Conservation (phyloP, 2,797 vertebrate species). For the Orestias chungarensis region DNA sequence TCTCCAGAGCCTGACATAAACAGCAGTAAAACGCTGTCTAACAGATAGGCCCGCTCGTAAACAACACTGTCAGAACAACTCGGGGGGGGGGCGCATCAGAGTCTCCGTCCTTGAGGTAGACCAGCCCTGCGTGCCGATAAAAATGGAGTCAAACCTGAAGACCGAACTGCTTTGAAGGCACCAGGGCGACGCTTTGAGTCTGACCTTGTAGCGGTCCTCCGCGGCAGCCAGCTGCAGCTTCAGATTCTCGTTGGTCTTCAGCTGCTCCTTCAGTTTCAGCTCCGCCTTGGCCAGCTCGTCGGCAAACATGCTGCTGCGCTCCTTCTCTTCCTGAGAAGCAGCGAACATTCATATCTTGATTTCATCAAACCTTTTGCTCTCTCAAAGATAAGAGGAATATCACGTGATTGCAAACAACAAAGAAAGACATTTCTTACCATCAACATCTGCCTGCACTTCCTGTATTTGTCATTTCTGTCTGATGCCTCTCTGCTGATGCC, state of each 20-base stretch:
- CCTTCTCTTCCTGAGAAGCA: slow-evolving; percentile 89
- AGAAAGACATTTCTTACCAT: slow-evolving; percentile 80
- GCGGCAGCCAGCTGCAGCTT: slow-evolving; percentile 88
- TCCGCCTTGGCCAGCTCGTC: slow-evolving; percentile 94
- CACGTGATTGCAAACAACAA: background rate
- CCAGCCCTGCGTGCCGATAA: slow-evolving; percentile 61
- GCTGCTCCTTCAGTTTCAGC: slow-evolving; percentile 92
- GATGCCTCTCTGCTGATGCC: slow-evolving; percentile 91
- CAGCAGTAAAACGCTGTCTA: slow-evolving; percentile 79
- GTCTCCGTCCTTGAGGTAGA: slow-evolving; percentile 59
- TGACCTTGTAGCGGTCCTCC: slow-evolving; percentile 91
- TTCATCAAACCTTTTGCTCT: background rate
- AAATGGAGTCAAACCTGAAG: slow-evolving; percentile 37
- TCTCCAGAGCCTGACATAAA: slow-evolving; percentile 78
- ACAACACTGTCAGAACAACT: slow-evolving; percentile 72
- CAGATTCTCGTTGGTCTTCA: slow-evolving; percentile 88
- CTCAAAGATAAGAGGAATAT: background rate
- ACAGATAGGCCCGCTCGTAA: slow-evolving; percentile 72
- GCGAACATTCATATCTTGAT: slow-evolving; percentile 5
- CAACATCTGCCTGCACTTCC: slow-evolving; percentile 93
- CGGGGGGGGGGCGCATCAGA: slow-evolving; percentile 64
- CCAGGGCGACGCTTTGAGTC: slow-evolving; percentile 10
- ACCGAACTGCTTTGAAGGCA: slow-evolving; percentile 35
- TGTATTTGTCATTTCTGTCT: slow-evolving; percentile 93
- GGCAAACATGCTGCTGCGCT: slow-evolving; percentile 88